Evolutionary conservation across 2,113 vertebrate species (phyloP).

Genomic region (Nycticebus coucang): DNA sequence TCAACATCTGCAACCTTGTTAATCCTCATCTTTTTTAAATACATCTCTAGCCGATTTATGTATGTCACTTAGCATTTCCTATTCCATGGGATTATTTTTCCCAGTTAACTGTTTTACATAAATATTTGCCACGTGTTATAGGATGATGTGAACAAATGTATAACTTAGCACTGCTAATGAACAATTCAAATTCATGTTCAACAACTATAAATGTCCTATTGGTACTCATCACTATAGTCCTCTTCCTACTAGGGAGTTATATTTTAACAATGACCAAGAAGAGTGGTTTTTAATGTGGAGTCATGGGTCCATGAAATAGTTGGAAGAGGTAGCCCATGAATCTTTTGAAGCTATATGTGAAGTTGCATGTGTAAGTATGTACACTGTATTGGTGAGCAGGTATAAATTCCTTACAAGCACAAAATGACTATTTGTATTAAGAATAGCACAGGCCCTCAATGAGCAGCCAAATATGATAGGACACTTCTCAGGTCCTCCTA

Average conservation of each 20-base stretch:
- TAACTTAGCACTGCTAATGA: neutral
- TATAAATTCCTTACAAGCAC: neutral
- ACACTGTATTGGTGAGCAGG: neutral
- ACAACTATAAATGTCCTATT: neutral
- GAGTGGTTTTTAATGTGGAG: neutral
- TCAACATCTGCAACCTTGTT: neutral
- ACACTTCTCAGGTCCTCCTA: neutral
- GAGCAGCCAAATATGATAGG: neutral
- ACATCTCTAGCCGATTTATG: neutral
- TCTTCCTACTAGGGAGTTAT: neutral
- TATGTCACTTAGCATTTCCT: neutral
- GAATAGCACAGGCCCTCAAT: neutral
- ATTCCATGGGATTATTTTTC: neutral
- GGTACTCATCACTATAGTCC: neutral
- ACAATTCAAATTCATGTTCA: conserved; percentile 7
- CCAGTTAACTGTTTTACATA: neutral
- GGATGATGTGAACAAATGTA: neutral
- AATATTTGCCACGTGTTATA: neutral
- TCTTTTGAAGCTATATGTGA: neutral
- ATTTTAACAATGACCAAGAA: conserved; percentile 21
- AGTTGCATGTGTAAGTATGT: neutral
- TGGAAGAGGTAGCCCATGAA: neutral
- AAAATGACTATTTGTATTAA: neutral
- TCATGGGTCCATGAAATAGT: neutral
- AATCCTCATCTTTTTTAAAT: conserved; percentile 13